Evolutionary conservation across 2,797 vertebrate genomes (phyloP).

Genomic region (Salarias fasciatus): DNA sequence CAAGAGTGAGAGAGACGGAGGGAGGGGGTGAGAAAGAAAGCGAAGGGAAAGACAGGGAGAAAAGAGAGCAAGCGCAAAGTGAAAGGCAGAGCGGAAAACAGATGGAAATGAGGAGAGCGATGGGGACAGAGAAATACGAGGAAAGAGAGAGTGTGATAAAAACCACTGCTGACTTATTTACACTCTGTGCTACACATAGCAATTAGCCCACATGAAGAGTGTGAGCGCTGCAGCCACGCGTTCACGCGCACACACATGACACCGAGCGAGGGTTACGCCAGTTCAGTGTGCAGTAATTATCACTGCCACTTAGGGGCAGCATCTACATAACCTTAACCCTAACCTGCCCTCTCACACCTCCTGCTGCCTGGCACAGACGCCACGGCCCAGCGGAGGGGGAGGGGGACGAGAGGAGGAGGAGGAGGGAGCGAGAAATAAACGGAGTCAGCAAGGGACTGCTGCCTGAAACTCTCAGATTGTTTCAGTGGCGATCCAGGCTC

Average conservation of each 20-base stretch:
- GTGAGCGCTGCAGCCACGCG: constrained; percentile 34
- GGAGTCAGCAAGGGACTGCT: too few relatives aligned
- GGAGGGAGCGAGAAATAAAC: neutral
- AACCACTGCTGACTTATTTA: constrained; percentile 73
- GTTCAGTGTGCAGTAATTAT: constrained; percentile 86
- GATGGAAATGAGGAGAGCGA: constrained; percentile 49
- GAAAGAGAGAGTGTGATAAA: constrained; percentile 57
- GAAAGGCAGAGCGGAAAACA: constrained; percentile 12
- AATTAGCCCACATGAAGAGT: constrained; percentile 67
- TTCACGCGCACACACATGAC: constrained; percentile 21
- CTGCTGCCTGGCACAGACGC: constrained; percentile 22
- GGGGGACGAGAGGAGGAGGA: neutral
- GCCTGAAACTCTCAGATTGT: too few relatives aligned
- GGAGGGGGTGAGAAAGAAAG: constrained; percentile 3
- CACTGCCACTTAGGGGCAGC: constrained; percentile 88
- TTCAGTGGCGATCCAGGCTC: too few relatives aligned
- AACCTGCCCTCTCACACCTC: constrained; percentile 52
- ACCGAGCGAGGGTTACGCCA: constrained; percentile 53
- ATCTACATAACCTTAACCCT: constrained; percentile 82
- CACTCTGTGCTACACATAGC: constrained; percentile 67
- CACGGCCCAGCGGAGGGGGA: neutral
- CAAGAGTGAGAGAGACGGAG: constrained; percentile 34
- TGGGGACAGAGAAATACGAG: constrained; percentile 46
- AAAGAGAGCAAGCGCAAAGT: constrained; percentile 7
- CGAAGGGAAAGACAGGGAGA: constrained; percentile 15